Percentiles rank a stretch among this genome's conserved stretches.
Evolutionary conservation across 2,888 invertebrate species (phyloP).

Genomic region (Stenotaenia linearis): DNA sequence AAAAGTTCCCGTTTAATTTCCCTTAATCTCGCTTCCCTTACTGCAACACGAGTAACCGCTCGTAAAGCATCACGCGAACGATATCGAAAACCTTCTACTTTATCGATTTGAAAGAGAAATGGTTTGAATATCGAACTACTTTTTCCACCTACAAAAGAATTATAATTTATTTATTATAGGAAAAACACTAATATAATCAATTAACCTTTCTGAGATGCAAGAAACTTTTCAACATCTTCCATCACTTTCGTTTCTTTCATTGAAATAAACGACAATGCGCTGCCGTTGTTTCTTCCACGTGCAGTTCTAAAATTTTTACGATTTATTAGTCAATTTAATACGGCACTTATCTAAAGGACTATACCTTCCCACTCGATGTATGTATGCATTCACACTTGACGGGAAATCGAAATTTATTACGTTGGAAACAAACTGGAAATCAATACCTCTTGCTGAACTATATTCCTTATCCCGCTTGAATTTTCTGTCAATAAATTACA

Average conservation of each 20-base stretch:
- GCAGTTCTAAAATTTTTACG: constrained; percentile 48
- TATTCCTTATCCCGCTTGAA: constrained; percentile 83
- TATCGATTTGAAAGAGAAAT: constrained; percentile 89
- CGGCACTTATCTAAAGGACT: background rate
- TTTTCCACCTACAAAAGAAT: constrained; percentile 28
- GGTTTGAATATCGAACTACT: constrained; percentile 56
- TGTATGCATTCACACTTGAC: constrained; percentile 76
- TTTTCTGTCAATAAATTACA: constrained; percentile 44
- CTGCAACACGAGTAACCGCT: constrained; percentile 86
- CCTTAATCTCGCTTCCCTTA: constrained; percentile 86
- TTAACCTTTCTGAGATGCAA: constrained; percentile 43
- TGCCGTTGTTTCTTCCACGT: constrained; percentile 51
- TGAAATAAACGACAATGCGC: constrained; percentile 71
- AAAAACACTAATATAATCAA: background rate
- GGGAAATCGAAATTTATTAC: constrained; percentile 99
- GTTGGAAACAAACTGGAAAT: constrained; percentile 95
- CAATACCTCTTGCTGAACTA: constrained; percentile 93
- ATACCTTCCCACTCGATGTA: constrained; percentile 89
- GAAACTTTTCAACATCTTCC: constrained; percentile 66
- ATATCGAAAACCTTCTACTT: constrained; percentile 93
- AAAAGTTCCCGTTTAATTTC: constrained; percentile 93
- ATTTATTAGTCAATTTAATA: background rate
- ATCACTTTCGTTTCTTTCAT: constrained; percentile 67
- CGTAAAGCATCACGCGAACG: constrained; percentile 91
- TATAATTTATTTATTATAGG: background rate